Percentiles rank a stretch among this genome's conserved stretches.
Evolutionary conservation across 2,797 vertebrate species (phyloP).

Genomic region (Chiroxiphia lanceolata): DNA sequence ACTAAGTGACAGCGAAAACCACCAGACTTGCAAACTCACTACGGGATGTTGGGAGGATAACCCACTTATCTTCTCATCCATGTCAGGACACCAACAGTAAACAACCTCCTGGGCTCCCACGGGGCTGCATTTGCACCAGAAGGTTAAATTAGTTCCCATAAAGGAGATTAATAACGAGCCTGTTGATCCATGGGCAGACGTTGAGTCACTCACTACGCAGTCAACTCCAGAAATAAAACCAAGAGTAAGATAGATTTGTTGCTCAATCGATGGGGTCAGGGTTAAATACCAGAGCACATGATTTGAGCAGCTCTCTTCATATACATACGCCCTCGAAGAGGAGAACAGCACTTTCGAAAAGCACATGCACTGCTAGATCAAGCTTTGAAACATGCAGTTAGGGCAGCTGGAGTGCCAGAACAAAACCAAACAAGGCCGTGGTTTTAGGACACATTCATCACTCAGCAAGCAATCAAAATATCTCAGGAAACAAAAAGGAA

Average conservation of each 20-base stretch:
- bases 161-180: not conserved
- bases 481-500: not conserved
- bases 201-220: fast-evolving
- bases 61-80: constrained; percentile 28
- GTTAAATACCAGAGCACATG: not conserved
- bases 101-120: not conserved
- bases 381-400: constrained; percentile 31
- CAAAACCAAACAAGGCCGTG: not conserved
- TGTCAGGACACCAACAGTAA: constrained; percentile 9
- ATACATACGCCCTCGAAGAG: not conserved
- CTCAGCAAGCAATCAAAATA: not conserved
- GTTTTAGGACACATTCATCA: not conserved
- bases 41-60: not conserved
- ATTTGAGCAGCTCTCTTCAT: not conserved
- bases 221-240: not conserved
- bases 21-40: not conserved
- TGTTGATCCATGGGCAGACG: not conserved
- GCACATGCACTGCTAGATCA: not conserved
- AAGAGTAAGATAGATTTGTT: not conserved
- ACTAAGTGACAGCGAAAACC: not conserved
- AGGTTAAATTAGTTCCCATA: not conserved
- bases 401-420: not conserved
- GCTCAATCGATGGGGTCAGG: not conserved
- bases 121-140: not conserved
- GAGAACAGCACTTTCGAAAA: not conserved